phyloP scores from a whole-genome alignment of 1,140 invertebrate species.

The Microplitis mediator region DNA sequence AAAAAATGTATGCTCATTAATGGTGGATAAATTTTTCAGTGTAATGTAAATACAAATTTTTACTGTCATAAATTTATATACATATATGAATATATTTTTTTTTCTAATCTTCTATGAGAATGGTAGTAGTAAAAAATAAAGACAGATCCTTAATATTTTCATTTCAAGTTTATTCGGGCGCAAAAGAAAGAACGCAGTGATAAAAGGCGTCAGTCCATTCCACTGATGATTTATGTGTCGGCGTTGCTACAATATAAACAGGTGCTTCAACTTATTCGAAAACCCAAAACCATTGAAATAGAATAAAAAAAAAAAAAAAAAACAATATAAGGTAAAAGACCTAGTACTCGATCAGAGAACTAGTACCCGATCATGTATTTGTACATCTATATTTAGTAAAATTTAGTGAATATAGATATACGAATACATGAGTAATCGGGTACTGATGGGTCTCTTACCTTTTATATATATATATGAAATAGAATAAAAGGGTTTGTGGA shows the following conservation, averaged over 20 bases:
- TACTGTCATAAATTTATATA: background rate
- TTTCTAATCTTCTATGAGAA: background rate
- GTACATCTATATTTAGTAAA: no score
- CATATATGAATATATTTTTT: background rate
- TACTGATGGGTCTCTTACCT: no score
- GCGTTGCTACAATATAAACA: slow-evolving; percentile 37
- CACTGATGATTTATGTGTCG: slow-evolving; percentile 37
- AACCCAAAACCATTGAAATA: slow-evolving; percentile 28
- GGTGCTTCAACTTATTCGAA: slow-evolving; percentile 27
- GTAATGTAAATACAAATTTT: background rate
- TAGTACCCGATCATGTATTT: no score
- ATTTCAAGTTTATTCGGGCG: slow-evolving; percentile 12
- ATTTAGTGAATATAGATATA: no score
- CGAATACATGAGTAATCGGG: no score
- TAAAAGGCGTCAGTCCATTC: slow-evolving; percentile 38
- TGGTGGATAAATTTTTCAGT: no score
- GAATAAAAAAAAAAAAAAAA: slow-evolving; percentile 20
- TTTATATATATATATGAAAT: slow-evolving; percentile 3
- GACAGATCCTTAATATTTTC: background rate
- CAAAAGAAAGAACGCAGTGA: slow-evolving; percentile 24
- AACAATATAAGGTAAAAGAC: background rate
- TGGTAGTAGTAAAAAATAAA: background rate
- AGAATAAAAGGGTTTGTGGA: slow-evolving; percentile 1
- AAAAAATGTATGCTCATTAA: no score
- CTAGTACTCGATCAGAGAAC: no score